A percentile compares a stretch with the other conserved stretches of the same genome.
phyloP scores from a whole-genome alignment of 2,797 vertebrate genomes.

The Spinibarbus caldwelli region DNA sequence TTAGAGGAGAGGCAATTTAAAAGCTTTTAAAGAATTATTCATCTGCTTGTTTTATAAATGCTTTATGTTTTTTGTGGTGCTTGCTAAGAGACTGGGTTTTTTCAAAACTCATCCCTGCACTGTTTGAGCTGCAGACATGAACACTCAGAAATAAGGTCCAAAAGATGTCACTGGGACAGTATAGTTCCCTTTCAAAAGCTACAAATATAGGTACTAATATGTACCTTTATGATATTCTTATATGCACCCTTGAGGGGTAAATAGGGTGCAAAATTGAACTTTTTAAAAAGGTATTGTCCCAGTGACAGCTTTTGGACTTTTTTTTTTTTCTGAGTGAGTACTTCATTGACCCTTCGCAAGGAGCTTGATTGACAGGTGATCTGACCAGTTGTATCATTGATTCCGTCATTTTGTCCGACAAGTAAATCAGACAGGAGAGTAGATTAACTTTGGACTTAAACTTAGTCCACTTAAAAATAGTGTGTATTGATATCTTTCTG shows the following conservation, averaged over 20 bases:
- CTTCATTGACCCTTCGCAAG: neutral
- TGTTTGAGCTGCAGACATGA: neutral
- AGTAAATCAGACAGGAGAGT: no score
- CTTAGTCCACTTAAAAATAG: no score
- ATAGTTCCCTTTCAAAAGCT: neutral
- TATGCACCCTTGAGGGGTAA: neutral
- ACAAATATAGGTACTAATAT: neutral
- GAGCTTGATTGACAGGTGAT: no score
- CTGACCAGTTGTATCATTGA: no score
- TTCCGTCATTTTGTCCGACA: no score
- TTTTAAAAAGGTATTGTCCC: neutral
- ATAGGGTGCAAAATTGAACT: neutral
- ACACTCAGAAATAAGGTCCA: neutral
- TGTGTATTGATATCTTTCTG: no score
- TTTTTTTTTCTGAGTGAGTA: neutral
- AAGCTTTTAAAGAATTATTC: neutral
- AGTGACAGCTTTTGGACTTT: neutral
- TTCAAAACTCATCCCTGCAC: neutral
- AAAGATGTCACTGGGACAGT: neutral
- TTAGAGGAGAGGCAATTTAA: neutral
- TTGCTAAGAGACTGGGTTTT: neutral
- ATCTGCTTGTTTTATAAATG: neutral
- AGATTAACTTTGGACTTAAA: no score
- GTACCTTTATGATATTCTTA: neutral
- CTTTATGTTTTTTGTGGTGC: neutral